These are phyloP conservation scores for Mesembrinibis cayennensis DNA, from an alignment of 2,113 vertebrate genomes.

Conservation along the genomic window DNA sequence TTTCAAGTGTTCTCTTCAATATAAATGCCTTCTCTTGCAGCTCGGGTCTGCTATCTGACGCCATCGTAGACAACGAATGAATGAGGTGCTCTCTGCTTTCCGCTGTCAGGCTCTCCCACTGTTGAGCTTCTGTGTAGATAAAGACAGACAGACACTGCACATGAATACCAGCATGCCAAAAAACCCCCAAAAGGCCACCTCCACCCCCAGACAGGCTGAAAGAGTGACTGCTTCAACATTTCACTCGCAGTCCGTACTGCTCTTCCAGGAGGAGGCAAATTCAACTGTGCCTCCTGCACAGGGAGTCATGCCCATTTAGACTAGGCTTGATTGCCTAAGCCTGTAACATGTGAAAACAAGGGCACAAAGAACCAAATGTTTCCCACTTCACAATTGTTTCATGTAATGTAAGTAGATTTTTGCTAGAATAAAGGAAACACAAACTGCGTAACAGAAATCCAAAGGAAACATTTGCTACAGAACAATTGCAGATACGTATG, in stretches of 20 bases:
- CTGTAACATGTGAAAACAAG: background rate
- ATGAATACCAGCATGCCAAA: background rate
- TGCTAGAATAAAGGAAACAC: background rate
- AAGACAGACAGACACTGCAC: background rate
- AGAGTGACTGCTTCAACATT: background rate
- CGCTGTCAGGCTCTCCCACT: conserved; percentile 87
- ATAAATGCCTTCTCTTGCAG: conserved; percentile 89
- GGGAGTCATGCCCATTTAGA: background rate
- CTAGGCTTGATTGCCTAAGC: background rate
- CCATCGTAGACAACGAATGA: conserved; percentile 87
- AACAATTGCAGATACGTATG: background rate
- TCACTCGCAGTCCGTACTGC: fast-evolving
- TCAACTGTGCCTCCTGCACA: background rate
- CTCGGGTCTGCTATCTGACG: conserved; percentile 88
- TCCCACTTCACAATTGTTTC: background rate
- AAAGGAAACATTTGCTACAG: background rate
- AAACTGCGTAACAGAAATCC: background rate
- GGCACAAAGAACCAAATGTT: background rate
- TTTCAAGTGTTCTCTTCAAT: conserved; percentile 89
- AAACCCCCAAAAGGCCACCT: background rate
- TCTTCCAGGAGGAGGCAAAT: background rate
- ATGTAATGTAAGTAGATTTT: background rate
- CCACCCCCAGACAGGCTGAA: background rate
- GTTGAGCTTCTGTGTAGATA: conserved; percentile 80
- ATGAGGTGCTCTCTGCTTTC: conserved; percentile 87